These are phyloP conservation scores for Bagarius yarrelli DNA, from an alignment of 2,113 vertebrate species.

Conservation along the genomic window DNA sequence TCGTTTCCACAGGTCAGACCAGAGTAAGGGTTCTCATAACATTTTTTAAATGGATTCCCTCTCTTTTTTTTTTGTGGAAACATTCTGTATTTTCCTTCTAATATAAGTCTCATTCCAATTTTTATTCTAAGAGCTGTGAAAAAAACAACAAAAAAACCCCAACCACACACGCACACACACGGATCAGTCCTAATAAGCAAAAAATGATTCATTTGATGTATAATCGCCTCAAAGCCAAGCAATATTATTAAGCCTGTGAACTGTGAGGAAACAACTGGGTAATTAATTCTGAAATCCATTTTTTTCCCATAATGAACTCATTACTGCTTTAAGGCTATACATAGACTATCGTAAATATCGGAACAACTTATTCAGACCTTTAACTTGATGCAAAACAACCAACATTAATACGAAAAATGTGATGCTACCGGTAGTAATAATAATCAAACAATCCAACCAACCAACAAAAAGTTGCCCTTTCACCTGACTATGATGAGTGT, in stretches of 20 bases:
- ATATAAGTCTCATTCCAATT: neutral
- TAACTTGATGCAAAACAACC: neutral
- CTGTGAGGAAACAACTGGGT: neutral
- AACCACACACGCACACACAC: neutral
- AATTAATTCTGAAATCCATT: neutral
- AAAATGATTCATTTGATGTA: neutral
- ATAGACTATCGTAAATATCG: neutral
- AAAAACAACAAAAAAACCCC: neutral
- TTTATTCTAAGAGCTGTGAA: neutral
- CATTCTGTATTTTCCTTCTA: neutral
- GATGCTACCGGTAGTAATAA: neutral
- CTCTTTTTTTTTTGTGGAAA: neutral
- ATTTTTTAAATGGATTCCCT: too few species aligned
- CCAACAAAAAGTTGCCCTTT: too few species aligned
- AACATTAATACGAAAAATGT: neutral
- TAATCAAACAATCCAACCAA: too few species aligned
- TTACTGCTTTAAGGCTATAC: neutral
- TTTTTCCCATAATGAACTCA: neutral
- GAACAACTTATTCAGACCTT: neutral
- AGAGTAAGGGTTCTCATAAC: neutral
- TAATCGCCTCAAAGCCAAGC: neutral
- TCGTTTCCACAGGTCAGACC: neutral
- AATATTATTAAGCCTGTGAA: neutral
- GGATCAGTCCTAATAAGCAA: neutral
- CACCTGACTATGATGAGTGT: too few species aligned